These are phyloP conservation scores for Bombyx mandarina DNA, from an alignment of 1,140 invertebrate genomes.

Conservation along the genomic window DNA sequence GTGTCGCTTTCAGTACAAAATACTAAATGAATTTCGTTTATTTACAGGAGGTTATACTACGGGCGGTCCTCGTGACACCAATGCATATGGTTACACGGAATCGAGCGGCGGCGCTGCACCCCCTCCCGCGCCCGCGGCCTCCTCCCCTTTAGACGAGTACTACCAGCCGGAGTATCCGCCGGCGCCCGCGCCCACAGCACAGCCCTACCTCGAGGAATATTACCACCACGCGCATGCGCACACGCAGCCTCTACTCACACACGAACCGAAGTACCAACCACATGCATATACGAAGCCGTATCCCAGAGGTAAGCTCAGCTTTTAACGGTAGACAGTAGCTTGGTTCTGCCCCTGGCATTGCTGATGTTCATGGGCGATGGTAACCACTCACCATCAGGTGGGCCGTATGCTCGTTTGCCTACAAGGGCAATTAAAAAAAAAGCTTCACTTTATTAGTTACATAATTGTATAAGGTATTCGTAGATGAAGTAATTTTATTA, in stretches of 20 bases:
- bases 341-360: too few relatives aligned
- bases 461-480: too few relatives aligned
- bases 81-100: constrained; percentile 56
- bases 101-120: constrained; percentile 38
- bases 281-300: constrained; percentile 78
- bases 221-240: constrained; percentile 73
- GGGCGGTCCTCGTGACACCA: constrained; percentile 55
- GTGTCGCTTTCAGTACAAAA: not conserved
- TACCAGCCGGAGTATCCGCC: constrained; percentile 57
- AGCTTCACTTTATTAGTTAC: too few relatives aligned
- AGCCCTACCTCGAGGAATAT: constrained; percentile 60
- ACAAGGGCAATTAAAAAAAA: too few relatives aligned
- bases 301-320: constrained; percentile 71
- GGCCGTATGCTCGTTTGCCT: too few relatives aligned
- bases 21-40: constrained; percentile 16
- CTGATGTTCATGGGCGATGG: too few relatives aligned
- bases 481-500: too few relatives aligned
- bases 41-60: constrained; percentile 62
- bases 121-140: constrained; percentile 35
- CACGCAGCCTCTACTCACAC: constrained; percentile 72
- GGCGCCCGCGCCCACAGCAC: constrained; percentile 34
- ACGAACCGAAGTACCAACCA: constrained; percentile 80
- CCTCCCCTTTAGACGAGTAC: constrained; percentile 61
- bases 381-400: too few relatives aligned
- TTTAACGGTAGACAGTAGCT: too few relatives aligned